These are phyloP conservation scores for Python bivittatus DNA, from an alignment of 2,113 vertebrate genomes.

Conservation along the genomic window DNA sequence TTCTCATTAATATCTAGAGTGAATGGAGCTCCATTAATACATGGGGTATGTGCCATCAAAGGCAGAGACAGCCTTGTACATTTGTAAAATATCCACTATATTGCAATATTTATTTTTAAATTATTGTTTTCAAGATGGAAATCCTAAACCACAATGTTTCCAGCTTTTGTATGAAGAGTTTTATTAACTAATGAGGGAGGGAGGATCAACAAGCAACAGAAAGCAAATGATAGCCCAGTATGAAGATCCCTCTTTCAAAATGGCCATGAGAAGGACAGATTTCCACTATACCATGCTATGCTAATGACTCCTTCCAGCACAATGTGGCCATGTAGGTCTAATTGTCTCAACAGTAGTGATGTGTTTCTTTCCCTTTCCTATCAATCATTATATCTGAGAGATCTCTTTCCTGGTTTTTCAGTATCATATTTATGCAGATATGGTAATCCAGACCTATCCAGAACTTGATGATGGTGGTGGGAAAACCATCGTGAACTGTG, in stretches of 20 bases:
- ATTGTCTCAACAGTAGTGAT: background rate
- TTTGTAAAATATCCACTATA: background rate
- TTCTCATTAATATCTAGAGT: background rate
- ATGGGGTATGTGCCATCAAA: background rate
- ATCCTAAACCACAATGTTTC: background rate
- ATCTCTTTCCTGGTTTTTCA: background rate
- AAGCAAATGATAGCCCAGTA: background rate
- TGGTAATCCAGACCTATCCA: background rate
- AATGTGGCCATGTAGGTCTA: background rate
- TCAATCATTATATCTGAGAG: background rate
- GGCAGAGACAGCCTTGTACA: background rate
- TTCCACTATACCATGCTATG: no score
- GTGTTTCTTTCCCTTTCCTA: background rate
- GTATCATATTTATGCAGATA: background rate
- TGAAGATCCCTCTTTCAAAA: background rate
- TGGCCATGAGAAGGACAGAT: background rate
- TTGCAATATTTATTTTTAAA: background rate
- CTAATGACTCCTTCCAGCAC: background rate
- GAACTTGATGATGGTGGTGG: background rate
- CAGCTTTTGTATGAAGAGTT: background rate
- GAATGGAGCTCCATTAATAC: background rate
- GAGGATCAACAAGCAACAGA: background rate
- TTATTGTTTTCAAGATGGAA: background rate
- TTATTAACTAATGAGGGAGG: background rate
- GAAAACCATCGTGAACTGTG: background rate